Conservation (phyloP, 2,888 invertebrate genomes). For the Neoitamus cyanurus region DNA sequence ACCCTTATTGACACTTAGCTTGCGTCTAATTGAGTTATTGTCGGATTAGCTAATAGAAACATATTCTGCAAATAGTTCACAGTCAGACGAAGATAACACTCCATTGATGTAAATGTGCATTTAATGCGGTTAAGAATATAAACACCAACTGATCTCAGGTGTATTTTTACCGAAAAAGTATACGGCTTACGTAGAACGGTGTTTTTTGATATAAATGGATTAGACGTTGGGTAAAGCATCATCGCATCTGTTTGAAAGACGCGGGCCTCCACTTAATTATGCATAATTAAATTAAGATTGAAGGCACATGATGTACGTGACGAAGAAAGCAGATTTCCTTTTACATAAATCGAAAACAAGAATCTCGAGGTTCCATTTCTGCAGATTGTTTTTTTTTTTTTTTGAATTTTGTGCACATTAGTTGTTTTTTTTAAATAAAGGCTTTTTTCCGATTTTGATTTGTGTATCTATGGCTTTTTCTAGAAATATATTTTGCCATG, state of each 20-base stretch:
- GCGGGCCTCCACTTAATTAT: neutral
- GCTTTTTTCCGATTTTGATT: too few species aligned
- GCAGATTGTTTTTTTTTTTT: neutral
- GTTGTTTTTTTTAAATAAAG: too few species aligned
- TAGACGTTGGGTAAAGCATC: neutral
- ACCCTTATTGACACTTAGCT: conserved; percentile 22
- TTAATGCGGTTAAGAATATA: neutral
- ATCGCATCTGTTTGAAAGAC: neutral
- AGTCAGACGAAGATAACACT: neutral
- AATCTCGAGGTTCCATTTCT: neutral
- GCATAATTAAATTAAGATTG: neutral
- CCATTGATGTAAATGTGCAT: neutral
- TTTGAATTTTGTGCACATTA: too few species aligned
- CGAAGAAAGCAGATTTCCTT: neutral
- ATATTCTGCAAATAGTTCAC: neutral
- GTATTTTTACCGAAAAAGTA: neutral
- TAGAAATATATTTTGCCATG: too few species aligned
- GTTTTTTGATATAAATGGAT: neutral
- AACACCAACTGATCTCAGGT: neutral
- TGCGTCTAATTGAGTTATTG: conserved; percentile 21
- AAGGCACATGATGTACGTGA: neutral
- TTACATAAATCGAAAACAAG: neutral
- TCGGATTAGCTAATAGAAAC: neutral
- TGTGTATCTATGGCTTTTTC: too few species aligned
- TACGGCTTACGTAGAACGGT: neutral